Base-by-base conservation (phyloP, 1,140 invertebrate species). In the Heliconius nattereri region DNA sequence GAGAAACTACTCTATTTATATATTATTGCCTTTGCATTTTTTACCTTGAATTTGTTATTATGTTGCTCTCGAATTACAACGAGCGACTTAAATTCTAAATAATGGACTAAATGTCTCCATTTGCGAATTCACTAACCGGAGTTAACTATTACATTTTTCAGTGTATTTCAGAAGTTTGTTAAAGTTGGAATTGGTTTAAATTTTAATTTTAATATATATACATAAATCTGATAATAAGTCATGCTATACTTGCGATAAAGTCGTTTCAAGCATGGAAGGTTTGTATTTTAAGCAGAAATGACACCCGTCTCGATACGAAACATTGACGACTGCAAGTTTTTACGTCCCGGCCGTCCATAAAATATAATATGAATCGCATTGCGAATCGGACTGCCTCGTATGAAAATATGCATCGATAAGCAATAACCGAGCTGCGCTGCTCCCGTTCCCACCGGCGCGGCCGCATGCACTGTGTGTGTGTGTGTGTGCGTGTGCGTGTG, bases 1-100 rank as follows among this genome's bases (percentile, higher is more conserved):
- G 85, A 75, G 81, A 83, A 84, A 78, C 74, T 49, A 77, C 73
- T 9, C 20, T 49, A 54, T 54, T 74, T 23, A 26, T 66, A 37
- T 60, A 73, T 35, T 71, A 77, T 74, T 78, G 57, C 76, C 57
- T 80, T 80, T 73, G 45, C 7, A 3, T 52, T 66, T 75, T 45
- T 40, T n/a, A 54, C 40, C 54, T 29, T 78, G 7, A 73, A 73
- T 32, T 71, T 78, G 52, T 78, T 78, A 73, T 74, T 79, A 57
- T 71, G 40, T 76, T 60, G 35, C 29, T 78, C 71, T 78, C 71
- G 37, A 45, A 78, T 78, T 35, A 40, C 71, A 66, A 66, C 26
- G 26, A 66, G 23, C 60, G 26, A 11, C 60, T 16, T 66, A 26
- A 29, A 66, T 66, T 66, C 13, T 52, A 6, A 9, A 57, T 29